Conservation (phyloP, 30 jellyfish, hydroid and myxozoan species). For the Aurelia sp. region DNA sequence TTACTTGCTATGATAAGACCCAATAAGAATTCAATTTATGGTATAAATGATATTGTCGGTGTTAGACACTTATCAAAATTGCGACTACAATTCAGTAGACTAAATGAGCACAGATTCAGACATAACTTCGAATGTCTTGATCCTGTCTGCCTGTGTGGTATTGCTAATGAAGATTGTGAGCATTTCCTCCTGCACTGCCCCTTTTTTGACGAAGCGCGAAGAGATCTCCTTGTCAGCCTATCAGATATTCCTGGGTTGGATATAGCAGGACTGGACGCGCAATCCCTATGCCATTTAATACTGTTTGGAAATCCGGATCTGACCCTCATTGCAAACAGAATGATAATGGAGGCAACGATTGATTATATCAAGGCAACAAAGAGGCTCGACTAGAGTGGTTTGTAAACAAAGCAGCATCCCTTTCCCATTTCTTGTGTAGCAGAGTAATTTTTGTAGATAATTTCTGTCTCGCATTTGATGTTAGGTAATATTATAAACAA, state of each 20-base stretch:
- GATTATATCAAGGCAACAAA: conserved; percentile 45
- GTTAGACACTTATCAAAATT: conserved; percentile 14
- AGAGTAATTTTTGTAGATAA: conserved; percentile 6
- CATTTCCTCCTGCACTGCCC: conserved; percentile 7
- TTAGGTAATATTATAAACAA: neutral
- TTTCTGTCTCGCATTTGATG: conserved; percentile 23
- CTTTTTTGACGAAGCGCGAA: conserved; percentile 27
- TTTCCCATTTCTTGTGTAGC: conserved; percentile 2
- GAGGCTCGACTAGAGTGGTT: conserved; percentile 38
- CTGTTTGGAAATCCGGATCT: conserved; percentile 52
- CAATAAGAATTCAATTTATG: neutral
- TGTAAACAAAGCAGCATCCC: conserved; percentile 48
- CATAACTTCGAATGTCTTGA: conserved; percentile 13
- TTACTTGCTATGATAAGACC: conserved; percentile 34
- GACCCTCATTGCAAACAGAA: conserved; percentile 60
- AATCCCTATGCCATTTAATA: conserved; percentile 43
- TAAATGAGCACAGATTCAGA: conserved; percentile 39
- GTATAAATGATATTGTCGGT: conserved; percentile 14
- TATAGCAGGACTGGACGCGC: conserved; percentile 58
- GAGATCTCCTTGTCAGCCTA: conserved; percentile 60
- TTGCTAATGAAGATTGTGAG: conserved; percentile 11
- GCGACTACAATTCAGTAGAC: conserved; percentile 16
- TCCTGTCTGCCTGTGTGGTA: conserved; percentile 39
- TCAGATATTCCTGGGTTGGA: conserved; percentile 53
- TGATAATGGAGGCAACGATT: conserved; percentile 58